Percentiles rank a stretch among this genome's conserved stretches.
phyloP scores from a whole-genome alignment of 2,888 invertebrate genomes.

The Reticulitermes lucifugus region DNA sequence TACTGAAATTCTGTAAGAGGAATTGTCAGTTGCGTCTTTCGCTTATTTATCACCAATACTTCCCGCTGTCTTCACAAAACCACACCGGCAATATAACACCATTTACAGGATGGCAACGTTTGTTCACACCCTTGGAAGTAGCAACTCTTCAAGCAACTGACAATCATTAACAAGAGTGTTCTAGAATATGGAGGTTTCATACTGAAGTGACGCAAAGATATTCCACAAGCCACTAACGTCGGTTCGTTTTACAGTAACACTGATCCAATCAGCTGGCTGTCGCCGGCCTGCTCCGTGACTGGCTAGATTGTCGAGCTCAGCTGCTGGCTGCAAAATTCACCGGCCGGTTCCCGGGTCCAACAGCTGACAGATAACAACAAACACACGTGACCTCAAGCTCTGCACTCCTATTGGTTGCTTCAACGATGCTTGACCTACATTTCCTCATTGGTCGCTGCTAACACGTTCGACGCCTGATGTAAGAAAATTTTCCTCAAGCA shows the following conservation, averaged over 20 bases:
- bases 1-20: background rate
- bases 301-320: conserved; percentile 46
- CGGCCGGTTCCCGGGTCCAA: conserved; percentile 59
- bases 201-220: background rate
- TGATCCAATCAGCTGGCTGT: conserved; percentile 60
- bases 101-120: background rate
- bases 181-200: background rate
- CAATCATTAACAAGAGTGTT: background rate
- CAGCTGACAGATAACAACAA: conserved; percentile 79
- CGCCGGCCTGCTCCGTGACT: conserved; percentile 57
- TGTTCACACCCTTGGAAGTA: conserved; percentile 16
- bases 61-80: background rate
- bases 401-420: conserved; percentile 64
- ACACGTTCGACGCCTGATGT: background rate
- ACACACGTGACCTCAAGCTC: conserved; percentile 70
- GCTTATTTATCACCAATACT: background rate
- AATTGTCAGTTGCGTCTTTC: background rate
- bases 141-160: background rate
- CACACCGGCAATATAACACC: conserved; percentile 12
- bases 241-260: background rate
- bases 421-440: conserved; percentile 68
- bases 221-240: background rate
- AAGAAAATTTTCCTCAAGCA: background rate
- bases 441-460: conserved; percentile 58
- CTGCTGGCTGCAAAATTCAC: conserved; percentile 52